Evolutionary conservation across 2,888 invertebrate genomes (phyloP).

Genomic region (Masnerella sp.): DNA sequence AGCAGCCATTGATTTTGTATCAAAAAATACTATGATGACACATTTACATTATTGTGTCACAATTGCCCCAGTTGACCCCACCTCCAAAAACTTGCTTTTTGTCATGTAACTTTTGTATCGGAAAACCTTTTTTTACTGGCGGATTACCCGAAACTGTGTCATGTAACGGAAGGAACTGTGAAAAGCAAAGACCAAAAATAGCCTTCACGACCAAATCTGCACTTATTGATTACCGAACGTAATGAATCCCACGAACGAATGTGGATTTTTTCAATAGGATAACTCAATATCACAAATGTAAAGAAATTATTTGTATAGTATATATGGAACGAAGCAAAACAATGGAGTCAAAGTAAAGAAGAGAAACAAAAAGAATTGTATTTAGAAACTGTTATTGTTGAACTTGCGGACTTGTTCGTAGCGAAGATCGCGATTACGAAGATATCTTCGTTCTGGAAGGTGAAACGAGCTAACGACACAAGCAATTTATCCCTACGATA

Average conservation of each 20-base stretch:
- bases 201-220: slow-evolving; percentile 31
- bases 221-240: slow-evolving; percentile 26
- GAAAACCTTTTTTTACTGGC: too few species aligned
- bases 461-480: not conserved
- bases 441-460: slow-evolving; percentile 21
- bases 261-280: slow-evolving; percentile 44
- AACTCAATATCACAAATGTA: slow-evolving; percentile 54
- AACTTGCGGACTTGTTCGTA: slow-evolving; percentile 53
- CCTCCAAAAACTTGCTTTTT: too few species aligned
- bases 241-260: slow-evolving; percentile 21
- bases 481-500: slow-evolving; percentile 26
- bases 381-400: slow-evolving; percentile 57
- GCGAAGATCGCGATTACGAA: slow-evolving; percentile 34
- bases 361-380: slow-evolving; percentile 41
- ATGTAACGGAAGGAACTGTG: too few species aligned
- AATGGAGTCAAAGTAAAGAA: slow-evolving; percentile 38
- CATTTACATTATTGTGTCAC: too few species aligned
- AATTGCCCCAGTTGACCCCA: too few species aligned
- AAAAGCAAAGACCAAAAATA: slow-evolving; percentile 19
- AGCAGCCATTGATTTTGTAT: too few species aligned
- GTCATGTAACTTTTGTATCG: too few species aligned
- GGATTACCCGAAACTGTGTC: too few species aligned
- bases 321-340: slow-evolving; percentile 35
- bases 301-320: slow-evolving; percentile 57
- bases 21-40: too few species aligned